Evolutionary conservation across 2,888 invertebrate species (phyloP).

Genomic region (Rhopalosiphum nymphaeae): DNA sequence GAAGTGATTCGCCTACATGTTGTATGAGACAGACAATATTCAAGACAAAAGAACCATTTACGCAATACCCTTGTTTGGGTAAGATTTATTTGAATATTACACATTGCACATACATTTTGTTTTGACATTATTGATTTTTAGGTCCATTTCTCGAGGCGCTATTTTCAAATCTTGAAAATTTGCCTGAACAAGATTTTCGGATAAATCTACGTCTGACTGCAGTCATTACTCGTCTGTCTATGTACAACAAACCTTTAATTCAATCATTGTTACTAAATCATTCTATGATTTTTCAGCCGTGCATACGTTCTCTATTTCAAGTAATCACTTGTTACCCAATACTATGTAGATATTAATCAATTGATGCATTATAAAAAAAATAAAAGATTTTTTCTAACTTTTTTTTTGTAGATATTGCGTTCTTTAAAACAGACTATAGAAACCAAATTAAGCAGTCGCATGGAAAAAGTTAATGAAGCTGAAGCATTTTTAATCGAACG

Average conservation of each 20-base stretch:
- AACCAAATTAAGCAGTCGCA: conserved; percentile 74
- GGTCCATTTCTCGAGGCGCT: conserved; percentile 87
- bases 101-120: background rate
- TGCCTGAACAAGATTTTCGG: conserved; percentile 86
- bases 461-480: conserved; percentile 82
- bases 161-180: conserved; percentile 84
- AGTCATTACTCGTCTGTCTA: conserved; percentile 85
- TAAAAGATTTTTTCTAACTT: background rate
- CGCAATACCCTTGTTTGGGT: conserved; percentile 53
- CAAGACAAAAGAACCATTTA: conserved; percentile 49
- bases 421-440: conserved; percentile 90
- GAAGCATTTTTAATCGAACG: conserved; percentile 83
- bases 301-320: conserved; percentile 91
- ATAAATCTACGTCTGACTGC: conserved; percentile 91
- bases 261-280: conserved; percentile 89
- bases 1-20: conserved; percentile 64
- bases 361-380: background rate
- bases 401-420: conserved; percentile 76
- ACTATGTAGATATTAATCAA: background rate
- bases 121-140: conserved; percentile 68
- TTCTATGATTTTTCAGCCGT: conserved; percentile 87
- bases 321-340: conserved; percentile 72
- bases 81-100: background rate
- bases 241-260: conserved; percentile 90
- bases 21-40: conserved; percentile 39